Evolutionary conservation across 2,113 vertebrate genomes (phyloP).

Genomic region (Barnardius zonarius): DNA sequence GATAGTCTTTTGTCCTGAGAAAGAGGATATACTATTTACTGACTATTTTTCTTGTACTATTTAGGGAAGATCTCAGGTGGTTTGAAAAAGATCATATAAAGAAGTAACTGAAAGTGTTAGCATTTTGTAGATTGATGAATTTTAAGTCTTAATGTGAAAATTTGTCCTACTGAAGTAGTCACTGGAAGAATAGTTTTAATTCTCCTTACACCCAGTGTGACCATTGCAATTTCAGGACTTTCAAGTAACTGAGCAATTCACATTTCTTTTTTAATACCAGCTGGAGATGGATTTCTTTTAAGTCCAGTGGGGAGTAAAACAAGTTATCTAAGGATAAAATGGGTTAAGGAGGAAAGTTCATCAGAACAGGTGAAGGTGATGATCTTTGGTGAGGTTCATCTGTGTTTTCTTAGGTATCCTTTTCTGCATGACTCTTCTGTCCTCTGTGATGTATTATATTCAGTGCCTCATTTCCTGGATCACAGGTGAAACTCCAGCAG

Average conservation of each 20-base stretch:
- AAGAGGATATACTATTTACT: neutral
- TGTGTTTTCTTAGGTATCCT: neutral
- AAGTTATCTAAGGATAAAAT: slow-evolving; percentile 8
- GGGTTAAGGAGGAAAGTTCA: slow-evolving; percentile 12
- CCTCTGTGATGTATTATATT: neutral
- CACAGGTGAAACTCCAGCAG: neutral
- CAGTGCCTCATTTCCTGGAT: neutral
- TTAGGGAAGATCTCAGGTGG: neutral
- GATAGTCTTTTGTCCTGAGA: neutral
- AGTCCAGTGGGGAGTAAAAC: neutral
- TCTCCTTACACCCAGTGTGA: neutral
- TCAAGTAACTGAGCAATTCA: neutral
- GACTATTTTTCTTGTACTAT: neutral
- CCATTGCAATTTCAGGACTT: neutral
- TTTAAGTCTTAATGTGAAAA: neutral
- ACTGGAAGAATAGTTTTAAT: neutral
- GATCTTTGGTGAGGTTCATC: slow-evolving; percentile 6
- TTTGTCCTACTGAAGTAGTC: neutral
- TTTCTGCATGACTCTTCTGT: neutral
- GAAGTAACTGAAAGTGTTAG: neutral
- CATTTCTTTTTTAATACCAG: neutral
- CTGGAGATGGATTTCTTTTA: neutral
- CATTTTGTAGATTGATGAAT: neutral
- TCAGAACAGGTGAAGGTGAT: slow-evolving; percentile 19
- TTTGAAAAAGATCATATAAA: neutral